Percentiles rank a stretch among this genome's conserved stretches.
These are phyloP conservation scores for Barnardius zonarius DNA, from an alignment of 2,113 vertebrate genomes.

Conservation along the genomic window DNA sequence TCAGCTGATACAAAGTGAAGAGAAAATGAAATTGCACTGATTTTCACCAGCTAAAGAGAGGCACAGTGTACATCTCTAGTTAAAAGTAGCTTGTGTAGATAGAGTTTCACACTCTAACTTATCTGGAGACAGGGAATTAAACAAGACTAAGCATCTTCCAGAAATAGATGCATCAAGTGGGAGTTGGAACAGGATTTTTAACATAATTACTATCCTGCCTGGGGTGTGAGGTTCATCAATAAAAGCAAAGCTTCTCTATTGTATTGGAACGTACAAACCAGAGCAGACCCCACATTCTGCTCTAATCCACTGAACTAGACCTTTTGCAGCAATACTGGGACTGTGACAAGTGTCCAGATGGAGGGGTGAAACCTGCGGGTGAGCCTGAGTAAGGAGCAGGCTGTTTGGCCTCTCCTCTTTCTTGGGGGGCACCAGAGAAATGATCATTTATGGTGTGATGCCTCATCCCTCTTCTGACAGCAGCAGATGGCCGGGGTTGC, in stretches of 20 bases:
- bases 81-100: slow-evolving; percentile 5
- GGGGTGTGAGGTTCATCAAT: slow-evolving; percentile 9
- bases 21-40: not conserved
- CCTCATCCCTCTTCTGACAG: not conserved
- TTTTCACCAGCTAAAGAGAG: not conserved
- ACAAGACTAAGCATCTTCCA: slow-evolving; percentile 37
- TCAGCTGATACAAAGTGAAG: not conserved
- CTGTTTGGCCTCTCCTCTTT: not conserved
- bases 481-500: slow-evolving; percentile 24
- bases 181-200: slow-evolving; percentile 27
- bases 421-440: not conserved
- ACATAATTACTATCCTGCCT: slow-evolving; percentile 23
- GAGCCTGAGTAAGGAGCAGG: not conserved
- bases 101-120: slow-evolving; percentile 9
- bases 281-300: not conserved
- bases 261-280: not conserved
- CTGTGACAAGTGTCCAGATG: not conserved
- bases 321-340: not conserved
- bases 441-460: rapidly evolving
- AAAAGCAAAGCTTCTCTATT: not conserved
- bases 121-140: slow-evolving; percentile 22
- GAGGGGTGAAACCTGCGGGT: not conserved
- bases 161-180: slow-evolving; percentile 52
- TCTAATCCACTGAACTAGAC: not conserved
- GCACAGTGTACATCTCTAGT: not conserved